Conservation (phyloP, 2,113 vertebrate genomes). For the Xenus cinereus region DNA sequence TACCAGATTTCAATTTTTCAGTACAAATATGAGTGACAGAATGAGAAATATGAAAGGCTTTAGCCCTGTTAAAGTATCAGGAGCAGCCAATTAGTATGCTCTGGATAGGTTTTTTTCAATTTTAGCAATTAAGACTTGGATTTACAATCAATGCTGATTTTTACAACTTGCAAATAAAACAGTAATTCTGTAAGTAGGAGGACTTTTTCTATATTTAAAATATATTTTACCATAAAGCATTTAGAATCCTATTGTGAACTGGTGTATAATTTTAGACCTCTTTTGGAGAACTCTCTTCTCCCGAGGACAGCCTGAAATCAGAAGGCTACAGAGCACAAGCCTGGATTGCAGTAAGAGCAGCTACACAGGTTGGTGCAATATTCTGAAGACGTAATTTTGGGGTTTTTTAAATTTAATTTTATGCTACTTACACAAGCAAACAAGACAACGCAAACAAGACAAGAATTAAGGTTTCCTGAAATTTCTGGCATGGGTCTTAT, state of each 20-base stretch:
- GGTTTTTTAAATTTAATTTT: not conserved
- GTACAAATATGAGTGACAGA: not conserved
- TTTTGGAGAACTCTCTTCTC: not conserved
- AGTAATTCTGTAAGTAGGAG: not conserved
- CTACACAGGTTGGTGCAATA: slow-evolving; percentile 76
- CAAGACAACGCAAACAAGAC: not conserved
- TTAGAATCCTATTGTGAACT: not conserved
- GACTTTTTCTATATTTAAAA: not conserved
- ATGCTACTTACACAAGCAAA: not conserved
- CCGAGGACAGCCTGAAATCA: not conserved
- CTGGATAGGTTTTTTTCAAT: not conserved
- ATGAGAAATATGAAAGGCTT: not conserved
- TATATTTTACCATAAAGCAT: not conserved
- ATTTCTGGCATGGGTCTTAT: slow-evolving; percentile 13
- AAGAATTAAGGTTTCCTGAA: not conserved
- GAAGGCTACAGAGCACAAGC: slow-evolving; percentile 66
- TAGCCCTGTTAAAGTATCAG: not conserved
- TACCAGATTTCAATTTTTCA: not conserved
- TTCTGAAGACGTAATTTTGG: not conserved
- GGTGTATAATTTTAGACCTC: slow-evolving; percentile 38
- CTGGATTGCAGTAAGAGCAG: slow-evolving; percentile 83
- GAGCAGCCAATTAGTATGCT: not conserved
- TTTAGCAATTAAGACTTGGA: not conserved
- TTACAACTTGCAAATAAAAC: not conserved
- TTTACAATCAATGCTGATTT: not conserved